Base-by-base conservation (phyloP, 2,888 invertebrate genomes). In the Melipona bicolor region DNA sequence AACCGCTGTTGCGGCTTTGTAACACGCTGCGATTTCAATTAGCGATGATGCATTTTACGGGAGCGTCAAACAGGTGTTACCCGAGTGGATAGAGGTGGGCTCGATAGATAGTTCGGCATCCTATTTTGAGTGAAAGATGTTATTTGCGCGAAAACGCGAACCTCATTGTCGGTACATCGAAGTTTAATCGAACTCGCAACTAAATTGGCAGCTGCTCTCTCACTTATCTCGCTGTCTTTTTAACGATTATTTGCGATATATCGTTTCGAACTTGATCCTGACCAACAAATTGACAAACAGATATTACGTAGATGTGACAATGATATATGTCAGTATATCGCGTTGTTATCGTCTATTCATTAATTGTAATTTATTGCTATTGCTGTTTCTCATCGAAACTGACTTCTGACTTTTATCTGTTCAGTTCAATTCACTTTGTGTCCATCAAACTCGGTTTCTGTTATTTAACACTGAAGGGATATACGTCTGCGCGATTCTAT, bases 11-110 rank as follows among this genome's bases (percentile, higher is more conserved):
- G 27, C 50, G 59, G 59, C 21, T 76, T 76, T 69, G 71, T 69
- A 69, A 50, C 32, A 36, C n/a, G 70, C 59, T 70, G 59, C 36
- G 76, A 76, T 76, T 76, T 76, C 69, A 76, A 76, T 76, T 76
- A 76, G 61, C 69, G 76, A 69, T 36, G 74, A 24, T 67, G 52
- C 27, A 52, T 74, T 74, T 69, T 69, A 69, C 50, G 21, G 21
- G 15, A 21, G 50, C 21, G 50, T 69, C 49, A 19, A 69, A 69
- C 68, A 69, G 68, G 68, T 69, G 68, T 69, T 69, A 24, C 15
- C 15, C 5, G 52, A n/a, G 6, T 27, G 27, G 50, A 50, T 52
- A 19, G 13, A 24, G 68, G 68, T 21, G 27, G 15, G 15, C 27
- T 27, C 27, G 50, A 52, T 69, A 52, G 27, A 15, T 69, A 27